Percentiles rank a stretch among this genome's conserved stretches.
phyloP scores from a whole-genome alignment of 2,888 invertebrate genomes.

The Schrankia costaestrigalis region DNA sequence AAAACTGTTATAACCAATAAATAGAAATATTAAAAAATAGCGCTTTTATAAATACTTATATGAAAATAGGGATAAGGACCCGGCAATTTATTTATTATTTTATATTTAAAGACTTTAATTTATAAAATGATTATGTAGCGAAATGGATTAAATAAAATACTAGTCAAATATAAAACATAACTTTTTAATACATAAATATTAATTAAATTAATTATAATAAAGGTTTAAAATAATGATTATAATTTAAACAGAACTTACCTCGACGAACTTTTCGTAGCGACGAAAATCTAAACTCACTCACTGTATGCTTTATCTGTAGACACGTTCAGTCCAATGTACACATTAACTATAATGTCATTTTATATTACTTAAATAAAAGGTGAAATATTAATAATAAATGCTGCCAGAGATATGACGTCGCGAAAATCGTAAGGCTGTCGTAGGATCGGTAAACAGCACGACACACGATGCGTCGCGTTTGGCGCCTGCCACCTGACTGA shows the following conservation, averaged over 20 bases:
- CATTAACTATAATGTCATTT: conserved; percentile 24
- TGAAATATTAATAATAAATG: conserved; percentile 14
- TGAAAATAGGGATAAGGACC: no score
- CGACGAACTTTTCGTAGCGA: conserved; percentile 44
- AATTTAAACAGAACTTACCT: conserved; percentile 43
- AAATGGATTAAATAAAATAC: no score
- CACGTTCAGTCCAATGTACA: conserved; percentile 27
- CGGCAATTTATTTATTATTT: no score
- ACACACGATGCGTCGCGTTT: conserved; percentile 61
- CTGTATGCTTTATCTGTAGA: conserved; percentile 31
- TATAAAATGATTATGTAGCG: no score
- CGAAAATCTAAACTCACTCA: conserved; percentile 52
- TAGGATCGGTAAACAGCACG: conserved; percentile 38
- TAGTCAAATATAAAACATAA: no score
- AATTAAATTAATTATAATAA: no score
- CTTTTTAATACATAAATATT: no score
- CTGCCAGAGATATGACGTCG: conserved; percentile 29
- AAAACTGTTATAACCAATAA: no score
- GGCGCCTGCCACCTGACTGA: conserved; percentile 78
- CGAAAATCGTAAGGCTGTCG: conserved; percentile 52
- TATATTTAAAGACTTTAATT: no score
- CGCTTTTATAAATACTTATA: no score
- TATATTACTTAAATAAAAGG: conserved; percentile 14
- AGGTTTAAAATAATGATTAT: not conserved
- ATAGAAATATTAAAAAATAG: no score